phyloP scores from a whole-genome alignment of 2,113 vertebrate species.

The Coreoperca whiteheadi region DNA sequence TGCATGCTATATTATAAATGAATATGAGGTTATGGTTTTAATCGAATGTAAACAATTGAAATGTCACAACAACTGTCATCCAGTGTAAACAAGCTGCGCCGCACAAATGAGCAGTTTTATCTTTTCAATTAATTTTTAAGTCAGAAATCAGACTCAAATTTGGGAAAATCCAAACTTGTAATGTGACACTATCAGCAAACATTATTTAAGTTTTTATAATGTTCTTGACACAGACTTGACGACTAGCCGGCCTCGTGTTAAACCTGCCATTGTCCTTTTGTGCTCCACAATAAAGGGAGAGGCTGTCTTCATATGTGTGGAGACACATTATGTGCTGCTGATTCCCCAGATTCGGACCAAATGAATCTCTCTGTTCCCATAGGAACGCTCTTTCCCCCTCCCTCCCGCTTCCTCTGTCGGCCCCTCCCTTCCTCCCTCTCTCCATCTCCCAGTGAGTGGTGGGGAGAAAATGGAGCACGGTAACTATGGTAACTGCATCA shows the following conservation, averaged over 20 bases:
- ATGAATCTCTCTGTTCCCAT: slow-evolving; percentile 67
- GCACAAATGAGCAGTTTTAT: background rate
- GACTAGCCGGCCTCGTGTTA: slow-evolving; percentile 1
- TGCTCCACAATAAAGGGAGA: slow-evolving; percentile 67
- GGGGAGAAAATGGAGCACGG: slow-evolving; percentile 81
- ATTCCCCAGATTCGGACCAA: slow-evolving; percentile 66
- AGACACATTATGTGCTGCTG: slow-evolving; percentile 59
- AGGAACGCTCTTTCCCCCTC: slow-evolving; percentile 41
- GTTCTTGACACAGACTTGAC: slow-evolving; percentile 2
- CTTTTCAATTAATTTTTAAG: background rate
- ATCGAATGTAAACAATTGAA: background rate
- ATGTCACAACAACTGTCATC: too few relatives aligned
- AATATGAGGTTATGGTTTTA: background rate
- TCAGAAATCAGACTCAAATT: background rate
- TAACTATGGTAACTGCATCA: slow-evolving; percentile 88
- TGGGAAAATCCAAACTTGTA: background rate
- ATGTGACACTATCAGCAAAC: background rate
- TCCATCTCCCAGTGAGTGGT: slow-evolving; percentile 46
- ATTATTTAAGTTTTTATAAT: background rate
- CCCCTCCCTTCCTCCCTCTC: slow-evolving; percentile 48
- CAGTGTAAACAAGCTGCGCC: background rate
- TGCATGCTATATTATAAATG: background rate
- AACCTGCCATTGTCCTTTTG: slow-evolving; percentile 65
- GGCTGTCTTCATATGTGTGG: slow-evolving; percentile 54
- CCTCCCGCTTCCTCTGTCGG: slow-evolving; percentile 39